Evolutionary conservation across 1,140 invertebrate species (phyloP), one percentile per base, ranked within the genome.

Genomic region (Zelostemma sp.): DNA sequence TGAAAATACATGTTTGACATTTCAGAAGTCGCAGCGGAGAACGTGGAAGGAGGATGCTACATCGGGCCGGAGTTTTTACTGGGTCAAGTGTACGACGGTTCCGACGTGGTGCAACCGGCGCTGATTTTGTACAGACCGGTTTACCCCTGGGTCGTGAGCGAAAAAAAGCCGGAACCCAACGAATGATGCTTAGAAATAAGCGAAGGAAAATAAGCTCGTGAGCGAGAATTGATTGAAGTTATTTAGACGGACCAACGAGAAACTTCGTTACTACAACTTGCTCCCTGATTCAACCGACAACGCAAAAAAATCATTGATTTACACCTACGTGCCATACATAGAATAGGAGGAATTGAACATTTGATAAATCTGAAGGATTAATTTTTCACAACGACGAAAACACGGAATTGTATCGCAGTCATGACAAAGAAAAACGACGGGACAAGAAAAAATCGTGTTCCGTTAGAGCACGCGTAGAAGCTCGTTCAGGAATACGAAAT

Each of bases 1-100:
- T n/a, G n/a, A 28, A 8, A 28, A 28, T 28, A 4, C 25, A 3
- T 28, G 25, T 28, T 28, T 28, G 25, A 8, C 25, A 12, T 83
- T 83, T 11, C 78, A 93, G 92, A 93, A 74, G 87, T 88, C 25
- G 91, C 91, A 6, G 88, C 86, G 47, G 88, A 90, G 14, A 89
- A 92, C 68, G 92, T 93, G 0, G 93, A 94, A 83, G 93, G 93
- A 12, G 93, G 93, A 0, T 89, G 90, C 77, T 94, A 94, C 83
- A 91, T 93, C 21, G 93, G 92, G 14, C 92, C 93, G 0, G 93
- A 94, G 82, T 94, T 95, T 79, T 88, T 93, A 28, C 77, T 94
- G 6, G 93, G 93, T 1, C 91, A 94, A 80, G 93, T 94, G 1
- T 95, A 94, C 79, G 93, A 94, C 80, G 92, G 92, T n/a, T 86